A percentile compares a stretch with the other conserved stretches of the same genome.
Conservation (phyloP, 2,888 invertebrate species). For the Chesias legatella region DNA sequence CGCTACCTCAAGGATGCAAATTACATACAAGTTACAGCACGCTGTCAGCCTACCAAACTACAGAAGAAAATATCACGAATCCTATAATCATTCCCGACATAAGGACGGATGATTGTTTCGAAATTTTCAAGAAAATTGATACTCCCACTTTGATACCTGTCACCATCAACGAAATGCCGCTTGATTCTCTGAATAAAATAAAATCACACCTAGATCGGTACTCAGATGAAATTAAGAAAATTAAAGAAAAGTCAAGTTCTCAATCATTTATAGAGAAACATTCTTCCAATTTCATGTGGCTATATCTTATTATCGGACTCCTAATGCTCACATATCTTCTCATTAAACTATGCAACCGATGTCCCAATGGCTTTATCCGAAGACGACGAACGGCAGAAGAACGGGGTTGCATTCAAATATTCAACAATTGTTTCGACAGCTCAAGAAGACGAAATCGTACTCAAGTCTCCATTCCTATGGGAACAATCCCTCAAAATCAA, state of each 20-base stretch:
- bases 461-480: slow-evolving; percentile 1
- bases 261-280: slow-evolving; percentile 12
- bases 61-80: slow-evolving; percentile 20
- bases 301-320: slow-evolving; percentile 9
- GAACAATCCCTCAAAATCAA: neutral
- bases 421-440: slow-evolving; percentile 23
- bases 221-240: slow-evolving; percentile 13
- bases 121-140: slow-evolving; percentile 6
- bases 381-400: neutral
- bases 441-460: slow-evolving; percentile 3
- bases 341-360: slow-evolving; percentile 4
- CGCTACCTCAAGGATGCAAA: too few relatives aligned
- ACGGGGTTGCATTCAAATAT: slow-evolving; percentile 16
- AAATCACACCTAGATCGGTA: slow-evolving; percentile 19
- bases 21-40: slow-evolving; percentile 30
- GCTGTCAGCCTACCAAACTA: slow-evolving; percentile 18
- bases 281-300: slow-evolving; percentile 5
- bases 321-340: slow-evolving; percentile 1
- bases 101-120: slow-evolving; percentile 21
- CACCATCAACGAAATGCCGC: slow-evolving; percentile 20
- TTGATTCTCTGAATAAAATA: slow-evolving; percentile 20
- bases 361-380: neutral
- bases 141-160: slow-evolving; percentile 19
- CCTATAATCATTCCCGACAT: slow-evolving; percentile 26
- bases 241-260: neutral